Evolutionary conservation across 2,797 vertebrate genomes (phyloP).

Genomic region (Lepilemur septentrionalis): DNA sequence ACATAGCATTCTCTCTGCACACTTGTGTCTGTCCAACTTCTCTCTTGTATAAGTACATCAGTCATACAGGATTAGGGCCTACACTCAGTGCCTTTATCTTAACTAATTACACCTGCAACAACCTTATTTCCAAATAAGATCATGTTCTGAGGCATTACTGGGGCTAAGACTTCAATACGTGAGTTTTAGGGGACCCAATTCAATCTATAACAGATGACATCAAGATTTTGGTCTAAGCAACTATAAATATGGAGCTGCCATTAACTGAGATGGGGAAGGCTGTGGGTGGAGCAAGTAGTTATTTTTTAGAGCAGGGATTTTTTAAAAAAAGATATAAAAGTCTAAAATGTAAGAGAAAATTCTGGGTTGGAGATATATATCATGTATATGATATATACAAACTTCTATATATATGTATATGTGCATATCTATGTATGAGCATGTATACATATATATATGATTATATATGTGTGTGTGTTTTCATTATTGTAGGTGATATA

Average conservation of each 20-base stretch:
- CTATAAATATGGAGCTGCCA: neutral
- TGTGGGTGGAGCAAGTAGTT: neutral
- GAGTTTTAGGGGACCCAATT: neutral
- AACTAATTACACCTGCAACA: neutral
- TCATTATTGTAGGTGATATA: neutral
- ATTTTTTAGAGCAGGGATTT: neutral
- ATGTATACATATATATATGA: neutral
- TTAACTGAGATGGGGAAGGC: neutral
- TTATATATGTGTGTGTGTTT: too few relatives aligned
- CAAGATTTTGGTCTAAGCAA: neutral
- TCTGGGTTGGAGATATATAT: neutral
- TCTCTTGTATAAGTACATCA: neutral
- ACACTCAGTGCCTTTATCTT: constrained; percentile 14
- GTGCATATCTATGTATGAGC: neutral
- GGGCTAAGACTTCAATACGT: neutral
- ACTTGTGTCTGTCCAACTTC: neutral
- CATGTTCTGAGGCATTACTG: neutral
- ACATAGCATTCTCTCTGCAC: neutral
- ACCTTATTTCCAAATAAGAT: constrained; percentile 14
- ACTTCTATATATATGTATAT: neutral
- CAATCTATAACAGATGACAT: neutral
- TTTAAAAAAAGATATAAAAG: neutral
- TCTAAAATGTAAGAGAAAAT: neutral
- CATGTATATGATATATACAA: neutral
- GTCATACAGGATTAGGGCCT: neutral